Percentiles rank a stretch among this genome's conserved stretches.
Evolutionary conservation across 2,113 vertebrate genomes (phyloP).

Genomic region (Bostrychus sinensis): DNA sequence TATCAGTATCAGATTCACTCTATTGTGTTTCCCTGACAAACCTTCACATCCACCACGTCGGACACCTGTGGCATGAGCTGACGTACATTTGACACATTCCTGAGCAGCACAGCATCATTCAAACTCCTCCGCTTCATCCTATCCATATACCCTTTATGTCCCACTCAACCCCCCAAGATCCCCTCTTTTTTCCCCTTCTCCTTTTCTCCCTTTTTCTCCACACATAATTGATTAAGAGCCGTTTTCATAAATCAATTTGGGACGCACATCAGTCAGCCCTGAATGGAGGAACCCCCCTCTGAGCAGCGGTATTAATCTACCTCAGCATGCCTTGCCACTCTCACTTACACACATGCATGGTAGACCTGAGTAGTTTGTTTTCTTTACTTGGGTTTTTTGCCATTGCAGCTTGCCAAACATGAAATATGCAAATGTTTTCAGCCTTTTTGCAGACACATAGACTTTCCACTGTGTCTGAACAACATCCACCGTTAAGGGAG

Average conservation of each 20-base stretch:
- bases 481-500: constrained; percentile 36
- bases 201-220: constrained; percentile 76
- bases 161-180: constrained; percentile 37
- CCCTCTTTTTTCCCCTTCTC: constrained; percentile 54
- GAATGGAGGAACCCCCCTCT: constrained; percentile 90
- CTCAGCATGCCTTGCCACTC: constrained; percentile 80
- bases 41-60: constrained; percentile 44
- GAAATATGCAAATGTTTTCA: constrained; percentile 63
- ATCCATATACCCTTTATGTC: constrained; percentile 40
- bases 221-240: constrained; percentile 98
- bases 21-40: constrained; percentile 40
- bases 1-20: constrained; percentile 37
- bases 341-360: constrained; percentile 57
- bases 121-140: constrained; percentile 51
- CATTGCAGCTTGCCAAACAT: constrained; percentile 48
- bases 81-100: constrained; percentile 63
- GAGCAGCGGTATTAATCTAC: constrained; percentile 76
- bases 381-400: constrained; percentile 51
- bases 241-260: constrained; percentile 99
- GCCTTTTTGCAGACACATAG: constrained; percentile 47
- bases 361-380: constrained; percentile 53
- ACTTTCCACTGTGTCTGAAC: constrained; percentile 52
- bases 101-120: constrained; percentile 58
- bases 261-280: constrained; percentile 99
- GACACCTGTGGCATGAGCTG: constrained; percentile 65